These are phyloP conservation scores for Noctua comes DNA, from an alignment of 2,888 invertebrate species.

Conservation along the genomic window DNA sequence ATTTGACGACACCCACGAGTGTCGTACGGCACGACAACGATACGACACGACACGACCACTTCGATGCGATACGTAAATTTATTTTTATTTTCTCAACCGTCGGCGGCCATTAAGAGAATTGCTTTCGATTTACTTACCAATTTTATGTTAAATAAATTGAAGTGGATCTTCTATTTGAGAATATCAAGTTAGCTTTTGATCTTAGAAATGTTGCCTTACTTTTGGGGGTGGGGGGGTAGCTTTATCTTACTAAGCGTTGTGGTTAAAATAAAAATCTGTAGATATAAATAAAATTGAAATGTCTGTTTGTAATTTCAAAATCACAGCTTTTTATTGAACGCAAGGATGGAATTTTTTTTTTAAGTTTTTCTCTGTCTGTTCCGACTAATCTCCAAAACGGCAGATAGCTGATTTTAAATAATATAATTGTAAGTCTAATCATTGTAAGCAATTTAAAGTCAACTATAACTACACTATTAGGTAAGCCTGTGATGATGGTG, in stretches of 20 bases:
- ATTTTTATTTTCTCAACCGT: conserved; percentile 79
- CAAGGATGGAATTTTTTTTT: no score
- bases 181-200: conserved; percentile 54
- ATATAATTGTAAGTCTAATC: no score
- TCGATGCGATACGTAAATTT: conserved; percentile 76
- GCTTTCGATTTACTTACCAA: conserved; percentile 76
- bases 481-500: no score
- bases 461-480: no score
- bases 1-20: conserved; percentile 80
- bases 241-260: not conserved
- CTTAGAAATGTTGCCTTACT: conserved; percentile 17
- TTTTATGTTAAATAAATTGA: conserved; percentile 64
- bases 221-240: not conserved
- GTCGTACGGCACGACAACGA: conserved; percentile 72
- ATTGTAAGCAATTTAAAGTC: no score
- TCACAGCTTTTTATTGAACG: no score
- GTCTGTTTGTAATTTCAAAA: no score
- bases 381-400: no score
- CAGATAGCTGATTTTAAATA: no score
- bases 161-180: conserved; percentile 48
- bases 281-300: no score
- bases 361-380: no score
- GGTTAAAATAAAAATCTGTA: not conserved
- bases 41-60: conserved; percentile 65
- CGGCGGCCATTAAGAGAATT: conserved; percentile 79